Evolutionary conservation across 2,888 invertebrate genomes (phyloP).

Genomic region (Plemyria rubiginata): DNA sequence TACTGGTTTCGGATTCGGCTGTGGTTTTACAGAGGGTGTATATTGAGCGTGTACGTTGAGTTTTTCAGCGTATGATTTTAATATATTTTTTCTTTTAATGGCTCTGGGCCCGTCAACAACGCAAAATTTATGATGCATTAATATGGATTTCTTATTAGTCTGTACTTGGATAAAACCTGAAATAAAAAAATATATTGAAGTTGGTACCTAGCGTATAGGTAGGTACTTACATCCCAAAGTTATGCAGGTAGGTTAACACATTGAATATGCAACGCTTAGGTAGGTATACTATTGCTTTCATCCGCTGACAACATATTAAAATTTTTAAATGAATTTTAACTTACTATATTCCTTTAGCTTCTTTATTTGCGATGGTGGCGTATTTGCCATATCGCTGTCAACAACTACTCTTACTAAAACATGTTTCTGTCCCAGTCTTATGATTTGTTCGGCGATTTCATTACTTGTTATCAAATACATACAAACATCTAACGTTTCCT

Average conservation of each 20-base stretch:
- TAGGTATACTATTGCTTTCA: too few species aligned
- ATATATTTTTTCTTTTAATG: conserved; percentile 65
- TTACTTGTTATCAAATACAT: conserved; percentile 81
- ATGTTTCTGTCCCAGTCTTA: conserved; percentile 77
- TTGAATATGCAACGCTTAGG: too few species aligned
- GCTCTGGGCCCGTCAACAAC: conserved; percentile 86
- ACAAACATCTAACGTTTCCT: conserved; percentile 79
- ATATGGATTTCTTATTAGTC: conserved; percentile 76
- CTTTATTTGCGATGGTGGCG: conserved; percentile 77
- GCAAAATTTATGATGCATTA: conserved; percentile 94
- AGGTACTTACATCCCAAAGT: too few species aligned
- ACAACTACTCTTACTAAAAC: conserved; percentile 77
- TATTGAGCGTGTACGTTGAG: conserved; percentile 69
- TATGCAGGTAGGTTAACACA: too few species aligned
- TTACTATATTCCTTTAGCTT: conserved; percentile 77
- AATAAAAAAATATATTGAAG: conserved; percentile 3
- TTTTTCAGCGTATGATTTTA: conserved; percentile 74
- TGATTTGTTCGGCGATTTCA: conserved; percentile 78
- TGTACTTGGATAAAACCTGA: conserved; percentile 80
- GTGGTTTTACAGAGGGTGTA: conserved; percentile 50
- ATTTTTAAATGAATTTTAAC: too few species aligned
- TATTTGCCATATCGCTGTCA: conserved; percentile 79
- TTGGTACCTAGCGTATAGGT: too few species aligned
- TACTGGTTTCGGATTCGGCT: conserved; percentile 54
- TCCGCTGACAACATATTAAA: too few species aligned